These are phyloP conservation scores for Columba livia DNA, from an alignment of 2,113 vertebrate genomes.

Conservation along the genomic window DNA sequence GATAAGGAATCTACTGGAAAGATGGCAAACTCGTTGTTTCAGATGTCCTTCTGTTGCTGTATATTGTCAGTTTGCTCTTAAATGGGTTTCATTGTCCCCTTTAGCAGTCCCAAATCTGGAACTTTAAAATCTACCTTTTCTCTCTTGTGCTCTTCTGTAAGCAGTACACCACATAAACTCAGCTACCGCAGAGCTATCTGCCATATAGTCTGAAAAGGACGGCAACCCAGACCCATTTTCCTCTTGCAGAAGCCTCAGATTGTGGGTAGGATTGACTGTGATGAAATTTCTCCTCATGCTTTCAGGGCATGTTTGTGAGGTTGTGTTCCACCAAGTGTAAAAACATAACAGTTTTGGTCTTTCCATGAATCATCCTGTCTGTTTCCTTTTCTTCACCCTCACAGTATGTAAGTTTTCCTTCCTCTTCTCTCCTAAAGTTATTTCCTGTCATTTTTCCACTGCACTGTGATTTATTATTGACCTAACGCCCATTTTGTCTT, in stretches of 20 bases:
- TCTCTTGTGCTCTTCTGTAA: neutral
- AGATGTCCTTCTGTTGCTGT: neutral
- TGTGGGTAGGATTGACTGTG: neutral
- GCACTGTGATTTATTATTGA: neutral
- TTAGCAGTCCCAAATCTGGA: neutral
- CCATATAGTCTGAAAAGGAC: neutral
- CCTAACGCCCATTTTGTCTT: neutral
- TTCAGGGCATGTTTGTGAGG: neutral
- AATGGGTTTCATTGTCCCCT: neutral
- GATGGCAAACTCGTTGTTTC: neutral
- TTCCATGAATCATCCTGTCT: conserved; percentile 25
- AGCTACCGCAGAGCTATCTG: neutral
- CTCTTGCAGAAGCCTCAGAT: neutral
- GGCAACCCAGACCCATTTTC: neutral
- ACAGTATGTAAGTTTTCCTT: neutral
- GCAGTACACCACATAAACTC: neutral
- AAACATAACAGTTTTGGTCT: neutral
- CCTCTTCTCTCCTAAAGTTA: neutral
- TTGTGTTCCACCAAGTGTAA: neutral
- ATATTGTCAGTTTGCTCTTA: neutral
- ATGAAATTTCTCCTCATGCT: neutral
- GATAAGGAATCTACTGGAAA: neutral
- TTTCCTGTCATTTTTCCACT: conserved; percentile 7
- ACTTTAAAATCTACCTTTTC: neutral
- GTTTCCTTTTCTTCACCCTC: conserved; percentile 14